A percentile compares a stretch with the other conserved stretches of the same genome.
phyloP scores from a whole-genome alignment of 1,140 invertebrate species.

The Drosophila sturtevanti region DNA sequence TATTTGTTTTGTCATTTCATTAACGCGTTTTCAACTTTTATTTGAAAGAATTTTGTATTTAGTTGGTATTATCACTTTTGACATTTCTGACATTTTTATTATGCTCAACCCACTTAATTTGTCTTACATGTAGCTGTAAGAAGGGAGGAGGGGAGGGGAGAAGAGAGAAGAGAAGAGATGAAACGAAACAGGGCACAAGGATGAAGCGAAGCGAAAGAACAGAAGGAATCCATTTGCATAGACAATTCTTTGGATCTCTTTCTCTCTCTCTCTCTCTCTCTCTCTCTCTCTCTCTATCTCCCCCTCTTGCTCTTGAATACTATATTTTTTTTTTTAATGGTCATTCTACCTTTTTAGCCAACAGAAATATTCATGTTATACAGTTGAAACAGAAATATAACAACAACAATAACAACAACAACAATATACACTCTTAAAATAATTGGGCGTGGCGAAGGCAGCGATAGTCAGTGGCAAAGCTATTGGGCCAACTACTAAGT shows the following conservation, averaged over 20 bases:
- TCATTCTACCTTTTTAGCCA: background rate
- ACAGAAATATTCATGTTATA: constrained; percentile 1
- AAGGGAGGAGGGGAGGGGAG: background rate
- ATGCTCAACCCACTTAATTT: background rate
- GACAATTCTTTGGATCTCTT: background rate
- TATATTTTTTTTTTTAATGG: background rate
- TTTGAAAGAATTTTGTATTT: background rate
- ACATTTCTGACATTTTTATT: background rate
- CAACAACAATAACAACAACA: background rate
- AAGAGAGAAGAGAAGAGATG: background rate
- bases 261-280: no score
- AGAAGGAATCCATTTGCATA: background rate
- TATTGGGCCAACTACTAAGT: background rate
- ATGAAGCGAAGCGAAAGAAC: no score
- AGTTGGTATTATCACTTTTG: background rate
- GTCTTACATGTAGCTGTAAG: background rate
- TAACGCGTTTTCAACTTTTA: background rate
- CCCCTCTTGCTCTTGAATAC: no score
- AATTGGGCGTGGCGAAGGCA: constrained; percentile 24
- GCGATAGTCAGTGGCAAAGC: background rate
- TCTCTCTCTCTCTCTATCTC: no score
- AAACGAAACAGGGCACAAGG: no score
- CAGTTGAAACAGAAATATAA: background rate
- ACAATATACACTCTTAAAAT: constrained; percentile 2
- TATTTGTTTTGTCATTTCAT: no score